phyloP scores from a whole-genome alignment of 2,888 invertebrate species.

The Trissonchulus latispiculum region DNA sequence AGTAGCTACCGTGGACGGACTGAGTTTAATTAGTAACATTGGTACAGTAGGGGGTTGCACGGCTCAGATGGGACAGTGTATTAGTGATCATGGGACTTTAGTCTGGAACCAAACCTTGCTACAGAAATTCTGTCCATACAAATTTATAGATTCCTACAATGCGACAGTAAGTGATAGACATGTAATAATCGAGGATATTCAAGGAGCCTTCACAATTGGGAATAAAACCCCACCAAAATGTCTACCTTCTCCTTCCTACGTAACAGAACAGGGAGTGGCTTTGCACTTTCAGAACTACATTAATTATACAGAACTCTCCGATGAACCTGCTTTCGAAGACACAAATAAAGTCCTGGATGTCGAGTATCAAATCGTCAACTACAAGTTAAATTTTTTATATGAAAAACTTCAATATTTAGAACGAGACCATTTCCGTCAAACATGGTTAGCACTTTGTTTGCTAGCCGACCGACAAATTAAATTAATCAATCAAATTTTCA shows the following conservation, averaged over 20 bases:
- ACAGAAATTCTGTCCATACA: not conserved
- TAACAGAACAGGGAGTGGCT: no score
- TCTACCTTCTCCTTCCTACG: no score
- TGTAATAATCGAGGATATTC: not conserved
- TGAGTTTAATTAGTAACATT: not conserved
- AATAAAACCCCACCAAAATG: not conserved
- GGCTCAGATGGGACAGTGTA: not conserved
- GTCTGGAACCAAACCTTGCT: not conserved
- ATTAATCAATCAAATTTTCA: constrained; percentile 9
- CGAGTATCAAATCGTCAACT: not conserved
- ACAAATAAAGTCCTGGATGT: no score
- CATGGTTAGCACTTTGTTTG: constrained; percentile 11
- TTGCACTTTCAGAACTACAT: no score
- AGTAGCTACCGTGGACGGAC: not conserved
- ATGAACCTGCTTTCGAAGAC: no score
- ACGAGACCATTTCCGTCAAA: not conserved
- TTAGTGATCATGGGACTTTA: not conserved
- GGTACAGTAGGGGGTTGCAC: not conserved
- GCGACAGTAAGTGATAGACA: not conserved
- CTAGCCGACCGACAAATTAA: not conserved
- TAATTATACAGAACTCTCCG: no score
- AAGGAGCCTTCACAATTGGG: constrained; percentile 4
- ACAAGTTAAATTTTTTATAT: constrained; percentile 9
- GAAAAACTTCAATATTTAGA: not conserved
- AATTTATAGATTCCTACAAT: not conserved